Base-by-base conservation (phyloP, 2,113 vertebrate species). In the Periophthalmodon schlosseri region DNA sequence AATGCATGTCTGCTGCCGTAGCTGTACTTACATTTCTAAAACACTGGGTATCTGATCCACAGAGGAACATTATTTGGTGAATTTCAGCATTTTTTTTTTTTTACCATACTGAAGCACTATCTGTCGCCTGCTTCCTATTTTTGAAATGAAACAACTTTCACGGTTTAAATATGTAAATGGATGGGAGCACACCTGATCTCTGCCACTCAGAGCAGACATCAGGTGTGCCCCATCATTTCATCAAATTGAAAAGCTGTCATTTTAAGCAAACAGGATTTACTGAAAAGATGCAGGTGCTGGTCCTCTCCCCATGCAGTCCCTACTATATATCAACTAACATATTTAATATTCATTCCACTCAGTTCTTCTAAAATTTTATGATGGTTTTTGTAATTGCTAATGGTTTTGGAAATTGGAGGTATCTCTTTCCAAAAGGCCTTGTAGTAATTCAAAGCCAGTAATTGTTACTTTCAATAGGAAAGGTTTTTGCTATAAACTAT, bases 201-300 rank as follows among this genome's bases (percentile, higher is more conserved):
- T 75, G 70, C 74, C 76, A 65, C 73, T 74, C 82, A 76, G 80
- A 72, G 81, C 85, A 82, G 82, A 87, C 76, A 87, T 89, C 89
- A 91, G 89, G 85, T 90, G 83, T 86, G 77, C 82, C 63, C 82
- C 79, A 79, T 88, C 85, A 85, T 89, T 83, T 86, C 84, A 89
- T 89, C 83, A 85, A 82, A 88, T 84, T 82, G 68, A 86, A 88
- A 82, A 85, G 75, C 83, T 84, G 81, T 89, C 86, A 86, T 89
- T 91, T 88, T 71, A 89, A 84, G 84, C 73, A 84, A 79, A 78
- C 69, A 69, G 70, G 69, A 69, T 75, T 81, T 65, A 58, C 34
- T 78, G 83, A 87, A 85, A 86, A 85, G 89, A 72, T 86, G 82
- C 88, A 90, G 90, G 78, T 87, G 87, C 85, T 74, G 73, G 84